Evolutionary conservation across 2,797 vertebrate species (phyloP), one percentile per base, ranked within the genome.

Genomic region (Melanotaenia boesemani): DNA sequence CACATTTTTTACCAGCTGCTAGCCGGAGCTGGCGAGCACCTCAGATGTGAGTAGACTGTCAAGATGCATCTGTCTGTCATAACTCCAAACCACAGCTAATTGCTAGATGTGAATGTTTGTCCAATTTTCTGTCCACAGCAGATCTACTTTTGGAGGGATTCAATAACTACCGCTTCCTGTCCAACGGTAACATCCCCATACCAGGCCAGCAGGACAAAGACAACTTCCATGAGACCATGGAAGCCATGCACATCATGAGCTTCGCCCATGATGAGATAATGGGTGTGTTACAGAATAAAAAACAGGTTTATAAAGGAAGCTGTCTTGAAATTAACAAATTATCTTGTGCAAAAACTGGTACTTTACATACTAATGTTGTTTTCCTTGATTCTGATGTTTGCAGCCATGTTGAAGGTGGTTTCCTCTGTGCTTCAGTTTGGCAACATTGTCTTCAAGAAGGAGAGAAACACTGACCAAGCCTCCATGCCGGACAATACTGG

Each of bases 401-500:
- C 88, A 99, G 98, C 97, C 13, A 98, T 99, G 97, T 37, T 99
- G 71, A 98, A 97, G 90, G 97, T 99, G 67, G 98, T 98, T 9
- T 99, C 97, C 39, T 95, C 97, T 2, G 97, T 99, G 82, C 93
- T 99, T 34, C 98, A 99, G 71, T 99, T 99, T 84, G 98, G 98
- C 24, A 99, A 99, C 83, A 96, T 99, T 66, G 90, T 97, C 80
- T 99, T 99, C 60, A 99, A 99, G 91, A 99, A 99, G 84, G 98
- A 99, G 90, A 96, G 98, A 78, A 99, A 99, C 88, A 98, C 97
- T 0, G 98, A 99, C 66, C 98, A 99, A 88, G 97, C 98, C 26
- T 99, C 98, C 26, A 99, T 99, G 98, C 98, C 98, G 0, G 98
- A 99, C 91, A 99, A 99, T 86, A 99, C 98, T 82, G 97, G 98